Conservation (phyloP, 2,113 vertebrate genomes). For the Perognathus longimembris region DNA sequence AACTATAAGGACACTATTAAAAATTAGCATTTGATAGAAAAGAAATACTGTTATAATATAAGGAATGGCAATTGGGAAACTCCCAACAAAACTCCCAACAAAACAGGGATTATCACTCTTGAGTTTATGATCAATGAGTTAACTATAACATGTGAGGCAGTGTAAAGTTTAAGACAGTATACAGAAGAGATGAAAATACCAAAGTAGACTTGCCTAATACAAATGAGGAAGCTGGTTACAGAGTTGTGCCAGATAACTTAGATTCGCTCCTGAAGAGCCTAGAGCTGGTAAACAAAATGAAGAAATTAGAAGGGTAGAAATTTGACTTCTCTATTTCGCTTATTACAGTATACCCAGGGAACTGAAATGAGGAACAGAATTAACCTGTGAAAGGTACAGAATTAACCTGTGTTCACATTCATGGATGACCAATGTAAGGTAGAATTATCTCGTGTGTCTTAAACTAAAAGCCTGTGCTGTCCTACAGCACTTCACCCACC, state of each 20-base stretch:
- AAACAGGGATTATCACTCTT: neutral
- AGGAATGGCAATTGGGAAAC: neutral
- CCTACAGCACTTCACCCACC: neutral
- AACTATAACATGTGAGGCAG: neutral
- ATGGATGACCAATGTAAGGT: neutral
- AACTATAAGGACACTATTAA: neutral
- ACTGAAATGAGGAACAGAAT: neutral
- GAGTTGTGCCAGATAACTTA: neutral
- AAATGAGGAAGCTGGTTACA: neutral
- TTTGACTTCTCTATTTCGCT: neutral
- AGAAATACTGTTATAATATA: neutral
- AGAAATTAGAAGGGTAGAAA: neutral
- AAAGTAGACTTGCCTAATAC: neutral
- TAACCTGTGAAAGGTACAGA: neutral
- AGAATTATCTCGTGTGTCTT: neutral
- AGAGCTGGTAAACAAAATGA: neutral
- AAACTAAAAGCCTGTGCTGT: neutral
- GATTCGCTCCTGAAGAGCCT: neutral
- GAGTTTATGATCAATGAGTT: neutral
- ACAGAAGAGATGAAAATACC: neutral
- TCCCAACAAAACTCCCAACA: neutral
- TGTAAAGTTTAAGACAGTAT: neutral
- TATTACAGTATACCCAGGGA: neutral
- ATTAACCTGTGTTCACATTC: neutral
- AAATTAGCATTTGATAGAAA: constrained; percentile 16